Evolutionary conservation across 2,888 invertebrate species (phyloP).

Genomic region (Protodeltote pygarga): DNA sequence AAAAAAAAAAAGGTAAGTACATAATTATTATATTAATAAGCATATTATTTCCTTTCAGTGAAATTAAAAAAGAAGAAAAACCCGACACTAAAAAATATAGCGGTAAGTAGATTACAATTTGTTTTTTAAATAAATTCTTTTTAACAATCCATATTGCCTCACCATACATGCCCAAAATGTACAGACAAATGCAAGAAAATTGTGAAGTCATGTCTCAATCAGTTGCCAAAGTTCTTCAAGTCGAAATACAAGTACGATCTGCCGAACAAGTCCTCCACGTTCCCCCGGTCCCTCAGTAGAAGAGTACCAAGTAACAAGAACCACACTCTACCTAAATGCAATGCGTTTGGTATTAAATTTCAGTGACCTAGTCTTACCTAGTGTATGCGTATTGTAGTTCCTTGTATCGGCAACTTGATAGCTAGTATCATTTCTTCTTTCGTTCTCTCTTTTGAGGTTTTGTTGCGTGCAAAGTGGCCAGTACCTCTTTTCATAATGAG

Average conservation of each 20-base stretch:
- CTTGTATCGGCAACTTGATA: slow-evolving; percentile 47
- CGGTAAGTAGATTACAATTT: slow-evolving; percentile 60
- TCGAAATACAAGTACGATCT: slow-evolving; percentile 73
- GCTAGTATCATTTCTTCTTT: slow-evolving; percentile 31
- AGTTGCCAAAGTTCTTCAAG: slow-evolving; percentile 79
- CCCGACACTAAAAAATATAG: slow-evolving; percentile 71
- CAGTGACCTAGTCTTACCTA: slow-evolving; percentile 41
- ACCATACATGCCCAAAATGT: slow-evolving; percentile 39
- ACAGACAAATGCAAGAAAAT: slow-evolving; percentile 82
- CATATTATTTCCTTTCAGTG: slow-evolving; percentile 71
- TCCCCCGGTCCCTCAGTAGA: slow-evolving; percentile 72
- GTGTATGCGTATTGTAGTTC: slow-evolving; percentile 39
- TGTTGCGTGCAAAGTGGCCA: slow-evolving; percentile 33
- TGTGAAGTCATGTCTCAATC: slow-evolving; percentile 77
- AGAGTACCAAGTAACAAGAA: slow-evolving; percentile 74
- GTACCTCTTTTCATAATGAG: too few relatives aligned
- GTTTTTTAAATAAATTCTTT: slow-evolving; percentile 9
- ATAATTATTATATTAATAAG: neutral
- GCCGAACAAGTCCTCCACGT: slow-evolving; percentile 74
- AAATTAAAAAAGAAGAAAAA: slow-evolving; percentile 71
- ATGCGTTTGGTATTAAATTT: slow-evolving; percentile 63
- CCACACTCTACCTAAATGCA: slow-evolving; percentile 83
- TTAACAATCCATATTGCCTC: slow-evolving; percentile 23
- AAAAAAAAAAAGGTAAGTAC: neutral
- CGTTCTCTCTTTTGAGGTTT: slow-evolving; percentile 24